These are phyloP conservation scores for Plusia festucae DNA, from an alignment of 2,888 invertebrate species.

Conservation along the genomic window DNA sequence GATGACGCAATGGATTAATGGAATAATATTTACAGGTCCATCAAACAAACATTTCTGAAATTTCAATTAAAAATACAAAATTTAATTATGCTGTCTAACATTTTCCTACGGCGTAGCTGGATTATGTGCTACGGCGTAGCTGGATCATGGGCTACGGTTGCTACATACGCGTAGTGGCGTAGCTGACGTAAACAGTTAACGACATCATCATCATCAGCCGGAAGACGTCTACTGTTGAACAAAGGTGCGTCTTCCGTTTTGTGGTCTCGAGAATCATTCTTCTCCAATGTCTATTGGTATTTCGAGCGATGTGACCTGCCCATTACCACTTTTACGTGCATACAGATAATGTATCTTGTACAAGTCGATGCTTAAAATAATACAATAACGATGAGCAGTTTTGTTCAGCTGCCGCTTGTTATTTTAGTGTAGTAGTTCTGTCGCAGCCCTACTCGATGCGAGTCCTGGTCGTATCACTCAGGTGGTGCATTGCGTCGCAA, in stretches of 20 bases:
- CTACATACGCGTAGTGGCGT: neutral
- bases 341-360: no score
- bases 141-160: neutral
- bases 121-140: neutral
- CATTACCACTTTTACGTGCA: no score
- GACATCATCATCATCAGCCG: no score
- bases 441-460: constrained; percentile 11
- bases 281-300: no score
- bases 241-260: no score
- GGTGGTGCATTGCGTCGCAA: constrained; percentile 23
- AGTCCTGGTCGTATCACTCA: constrained; percentile 9
- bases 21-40: neutral
- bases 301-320: no score
- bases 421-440: neutral
- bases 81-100: neutral
- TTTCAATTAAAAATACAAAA: neutral
- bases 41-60: neutral
- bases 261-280: no score
- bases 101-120: neutral
- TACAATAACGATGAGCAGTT: neutral
- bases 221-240: no score
- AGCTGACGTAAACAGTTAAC: neutral
- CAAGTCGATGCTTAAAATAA: neutral
- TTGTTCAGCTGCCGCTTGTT: neutral
- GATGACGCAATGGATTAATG: neutral